Evolutionary conservation across 2,113 vertebrate genomes (phyloP).

Genomic region (Nothoprocta perdicaria): DNA sequence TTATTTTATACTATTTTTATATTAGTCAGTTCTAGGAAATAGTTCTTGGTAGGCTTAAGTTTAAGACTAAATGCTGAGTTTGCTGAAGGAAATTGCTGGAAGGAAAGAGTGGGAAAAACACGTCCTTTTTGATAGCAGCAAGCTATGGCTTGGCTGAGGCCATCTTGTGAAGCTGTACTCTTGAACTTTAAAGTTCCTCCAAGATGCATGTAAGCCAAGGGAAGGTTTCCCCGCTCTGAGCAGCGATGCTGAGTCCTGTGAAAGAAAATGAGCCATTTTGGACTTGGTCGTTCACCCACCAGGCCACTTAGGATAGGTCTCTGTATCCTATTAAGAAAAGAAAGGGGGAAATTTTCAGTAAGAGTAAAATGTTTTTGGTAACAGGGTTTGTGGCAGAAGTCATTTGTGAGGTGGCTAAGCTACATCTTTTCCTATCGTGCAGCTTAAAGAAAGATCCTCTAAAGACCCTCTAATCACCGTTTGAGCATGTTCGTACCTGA

Average conservation of each 20-base stretch:
- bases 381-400: background rate
- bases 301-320: background rate
- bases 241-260: background rate
- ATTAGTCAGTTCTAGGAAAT: too few species aligned
- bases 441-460: background rate
- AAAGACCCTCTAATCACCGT: background rate
- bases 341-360: background rate
- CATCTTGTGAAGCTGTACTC: background rate
- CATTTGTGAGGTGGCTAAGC: background rate
- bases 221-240: background rate
- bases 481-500: background rate
- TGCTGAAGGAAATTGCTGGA: background rate
- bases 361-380: background rate
- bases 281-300: accelerated
- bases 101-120: background rate
- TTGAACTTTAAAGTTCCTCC: background rate
- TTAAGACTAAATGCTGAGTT: background rate
- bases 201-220: background rate
- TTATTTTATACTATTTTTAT: too few species aligned
- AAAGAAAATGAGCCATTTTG: background rate
- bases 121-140: background rate
- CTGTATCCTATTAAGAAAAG: background rate
- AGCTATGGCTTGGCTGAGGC: background rate
- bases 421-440: background rate
- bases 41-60: background rate